Base-by-base conservation (phyloP, 2,888 invertebrate genomes). In the Zhuqinia jingwanae region DNA sequence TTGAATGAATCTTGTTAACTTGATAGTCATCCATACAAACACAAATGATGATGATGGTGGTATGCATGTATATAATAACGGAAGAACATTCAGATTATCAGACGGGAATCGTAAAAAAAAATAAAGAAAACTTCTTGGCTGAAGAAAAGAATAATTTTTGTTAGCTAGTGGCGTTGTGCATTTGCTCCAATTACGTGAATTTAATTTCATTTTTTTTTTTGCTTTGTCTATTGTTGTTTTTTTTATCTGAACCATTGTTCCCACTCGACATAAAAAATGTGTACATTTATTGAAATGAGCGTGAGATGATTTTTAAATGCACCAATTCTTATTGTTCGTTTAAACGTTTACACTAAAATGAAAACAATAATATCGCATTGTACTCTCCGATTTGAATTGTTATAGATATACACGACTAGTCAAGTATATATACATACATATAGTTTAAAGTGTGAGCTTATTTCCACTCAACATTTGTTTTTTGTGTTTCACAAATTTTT, bases 161-260 rank as follows among this genome's bases (percentile, higher is more conserved):
- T 30, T 17, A n/a, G 63, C 63, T 63, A 6, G 30, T 30, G 63
- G 63, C 63, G 17, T n/a, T 63, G 30, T 30, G 30, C n/a, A 65
- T 65, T 65, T 65, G 42, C 65, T 65, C 42, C 65, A 65, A 65
- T 65, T 65, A 65, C 20, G 30, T 30, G 17, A 65, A 42, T 36
- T 36, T 17, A 42, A 42, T 65, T 42, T 42, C 36, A 65, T 65
- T 65, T 65, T n/a, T n/a, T n/a, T n/a, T n/a, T n/a, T 65, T 42
- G 10, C 65, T 17, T 15, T 20, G 20, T 30, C n/a, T n/a, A 27
- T 27, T 63, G n/a, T 30, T 63, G 25, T 27, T 36, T 20, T 13
- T 63, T 63, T n/a, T 63, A 13, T 63, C 65, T 36, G 36, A 1
- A 11, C 17, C 36, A 36, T 65, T 65, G 65, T 65, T 65, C 65